Evolutionary conservation across 2,797 vertebrate genomes (phyloP).

Genomic region (Carduelis carduelis): DNA sequence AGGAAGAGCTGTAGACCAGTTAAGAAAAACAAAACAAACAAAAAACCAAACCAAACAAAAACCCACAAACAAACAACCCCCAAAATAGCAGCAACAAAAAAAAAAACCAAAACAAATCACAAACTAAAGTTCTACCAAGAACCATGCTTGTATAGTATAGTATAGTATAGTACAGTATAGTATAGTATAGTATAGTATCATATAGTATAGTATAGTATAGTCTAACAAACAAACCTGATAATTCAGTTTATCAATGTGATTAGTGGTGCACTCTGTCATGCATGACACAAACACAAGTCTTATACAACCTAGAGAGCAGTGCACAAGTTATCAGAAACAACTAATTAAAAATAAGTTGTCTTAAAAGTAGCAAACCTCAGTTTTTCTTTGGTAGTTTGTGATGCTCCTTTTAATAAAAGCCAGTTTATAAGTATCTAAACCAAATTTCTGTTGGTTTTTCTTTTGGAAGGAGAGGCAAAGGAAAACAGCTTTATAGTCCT

Average conservation of each 20-base stretch:
- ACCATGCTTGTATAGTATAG: neutral
- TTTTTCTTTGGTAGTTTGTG: neutral
- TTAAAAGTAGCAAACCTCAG: neutral
- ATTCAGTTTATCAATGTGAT: neutral
- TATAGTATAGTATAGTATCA: neutral
- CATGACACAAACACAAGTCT: neutral
- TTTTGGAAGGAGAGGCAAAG: fast-evolving
- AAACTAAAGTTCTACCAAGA: neutral
- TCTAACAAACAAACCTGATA: neutral
- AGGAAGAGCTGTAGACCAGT: neutral
- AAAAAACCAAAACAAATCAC: too few relatives aligned
- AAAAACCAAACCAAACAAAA: neutral
- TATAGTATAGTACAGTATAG: neutral
- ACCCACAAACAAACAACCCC: neutral
- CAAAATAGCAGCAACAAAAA: neutral
- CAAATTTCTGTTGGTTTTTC: neutral
- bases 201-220: neutral
- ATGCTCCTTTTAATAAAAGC: neutral
- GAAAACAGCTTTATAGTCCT: neutral
- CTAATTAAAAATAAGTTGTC: neutral
- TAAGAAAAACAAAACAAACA: neutral
- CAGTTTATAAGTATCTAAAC: neutral
- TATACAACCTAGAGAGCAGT: neutral
- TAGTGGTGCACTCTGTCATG: neutral
- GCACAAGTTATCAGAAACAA: neutral